Conservation (phyloP, 2,888 invertebrate species). For the Cenopis cana region DNA sequence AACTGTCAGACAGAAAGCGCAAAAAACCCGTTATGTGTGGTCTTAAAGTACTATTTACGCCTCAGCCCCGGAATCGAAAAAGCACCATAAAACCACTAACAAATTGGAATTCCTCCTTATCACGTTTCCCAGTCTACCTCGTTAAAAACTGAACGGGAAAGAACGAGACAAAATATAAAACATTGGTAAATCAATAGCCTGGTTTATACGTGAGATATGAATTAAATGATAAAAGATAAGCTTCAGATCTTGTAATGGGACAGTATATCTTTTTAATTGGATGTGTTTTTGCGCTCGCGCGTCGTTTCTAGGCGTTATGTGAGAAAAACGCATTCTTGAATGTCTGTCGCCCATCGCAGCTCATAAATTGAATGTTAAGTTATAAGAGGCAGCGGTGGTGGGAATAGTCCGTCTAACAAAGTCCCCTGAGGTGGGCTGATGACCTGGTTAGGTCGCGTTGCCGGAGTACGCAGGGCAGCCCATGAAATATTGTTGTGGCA, state of each 20-base stretch:
- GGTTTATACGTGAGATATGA: constrained; percentile 76
- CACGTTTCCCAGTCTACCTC: constrained; percentile 7
- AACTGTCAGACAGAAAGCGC: background rate
- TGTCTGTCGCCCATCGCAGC: constrained; percentile 73
- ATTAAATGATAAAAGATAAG: constrained; percentile 72
- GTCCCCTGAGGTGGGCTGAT: too few species aligned
- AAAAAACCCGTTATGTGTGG: constrained; percentile 40
- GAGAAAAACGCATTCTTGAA: constrained; percentile 76
- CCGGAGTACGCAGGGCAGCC: too few species aligned
- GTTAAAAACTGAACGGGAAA: background rate
- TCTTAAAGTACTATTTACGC: constrained; percentile 36
- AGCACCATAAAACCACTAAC: constrained; percentile 36
- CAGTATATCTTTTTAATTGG: constrained; percentile 80
- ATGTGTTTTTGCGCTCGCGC: constrained; percentile 68
- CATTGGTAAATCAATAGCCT: constrained; percentile 53
- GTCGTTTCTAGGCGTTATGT: constrained; percentile 65
- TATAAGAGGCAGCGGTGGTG: constrained; percentile 8
- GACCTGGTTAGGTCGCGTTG: too few species aligned
- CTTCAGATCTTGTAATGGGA: constrained; percentile 68
- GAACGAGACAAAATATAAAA: constrained; percentile 51
- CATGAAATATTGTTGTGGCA: too few species aligned
- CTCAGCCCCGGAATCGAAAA: constrained; percentile 25
- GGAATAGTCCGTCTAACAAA: too few species aligned
- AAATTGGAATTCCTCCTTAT: constrained; percentile 39
- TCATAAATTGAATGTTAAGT: constrained; percentile 47